Conservation (phyloP, 2,888 invertebrate genomes). For the Heteropelma amictum region DNA sequence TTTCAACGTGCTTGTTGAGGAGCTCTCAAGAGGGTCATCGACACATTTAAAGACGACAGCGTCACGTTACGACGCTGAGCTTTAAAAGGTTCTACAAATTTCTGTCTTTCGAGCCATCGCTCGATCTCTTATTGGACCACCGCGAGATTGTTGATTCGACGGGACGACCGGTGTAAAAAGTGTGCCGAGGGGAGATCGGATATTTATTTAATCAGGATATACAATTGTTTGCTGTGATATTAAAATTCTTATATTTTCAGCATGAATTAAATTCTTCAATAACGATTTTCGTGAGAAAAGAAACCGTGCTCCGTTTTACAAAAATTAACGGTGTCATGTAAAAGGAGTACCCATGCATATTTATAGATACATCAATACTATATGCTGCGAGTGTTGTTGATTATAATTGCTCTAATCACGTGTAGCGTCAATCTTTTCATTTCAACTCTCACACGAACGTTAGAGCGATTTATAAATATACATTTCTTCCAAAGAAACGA, state of each 20-base stretch:
- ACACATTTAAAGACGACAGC: neutral
- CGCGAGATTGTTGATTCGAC: neutral
- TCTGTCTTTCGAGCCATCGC: neutral
- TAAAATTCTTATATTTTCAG: no score
- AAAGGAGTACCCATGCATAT: neutral
- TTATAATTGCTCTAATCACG: neutral
- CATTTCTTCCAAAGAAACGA: neutral
- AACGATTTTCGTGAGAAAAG: neutral
- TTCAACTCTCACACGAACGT: neutral
- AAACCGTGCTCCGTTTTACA: neutral
- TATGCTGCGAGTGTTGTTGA: neutral
- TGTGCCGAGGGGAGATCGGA: constrained; percentile 21
- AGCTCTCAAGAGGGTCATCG: neutral
- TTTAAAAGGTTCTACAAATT: neutral
- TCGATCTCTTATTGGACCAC: neutral
- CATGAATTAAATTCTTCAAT: no score
- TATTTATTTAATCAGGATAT: neutral
- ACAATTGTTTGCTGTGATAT: neutral
- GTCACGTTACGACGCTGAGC: no score
- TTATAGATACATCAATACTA: no score
- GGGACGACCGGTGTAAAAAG: constrained; percentile 22
- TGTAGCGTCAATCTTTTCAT: neutral
- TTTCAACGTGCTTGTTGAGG: no score
- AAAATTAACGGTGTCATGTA: neutral
- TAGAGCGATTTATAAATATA: neutral